Percentiles rank a stretch among this genome's conserved stretches.
These are phyloP conservation scores for Danio jaintianensis DNA, from an alignment of 2,797 vertebrate genomes.

Conservation along the genomic window DNA sequence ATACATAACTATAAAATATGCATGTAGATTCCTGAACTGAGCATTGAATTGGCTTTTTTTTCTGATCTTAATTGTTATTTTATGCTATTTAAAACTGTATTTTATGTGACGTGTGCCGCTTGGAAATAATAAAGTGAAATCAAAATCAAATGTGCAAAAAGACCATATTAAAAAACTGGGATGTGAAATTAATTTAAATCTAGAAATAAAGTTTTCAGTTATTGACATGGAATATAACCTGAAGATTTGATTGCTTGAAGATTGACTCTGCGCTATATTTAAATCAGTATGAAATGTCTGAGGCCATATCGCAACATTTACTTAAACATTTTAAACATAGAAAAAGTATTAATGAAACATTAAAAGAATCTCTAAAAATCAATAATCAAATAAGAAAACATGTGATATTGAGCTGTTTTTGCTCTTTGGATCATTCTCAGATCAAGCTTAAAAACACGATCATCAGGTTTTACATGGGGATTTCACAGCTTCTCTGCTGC, in stretches of 20 bases:
- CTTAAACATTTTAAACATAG: background rate
- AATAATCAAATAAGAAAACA: background rate
- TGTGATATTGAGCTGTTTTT: background rate
- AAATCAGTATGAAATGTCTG: too few relatives aligned
- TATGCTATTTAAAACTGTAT: too few relatives aligned
- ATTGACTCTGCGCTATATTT: too few relatives aligned
- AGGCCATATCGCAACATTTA: too few relatives aligned
- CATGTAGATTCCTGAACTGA: too few relatives aligned
- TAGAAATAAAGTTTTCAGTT: background rate
- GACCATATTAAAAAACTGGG: background rate
- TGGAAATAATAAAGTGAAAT: too few relatives aligned
- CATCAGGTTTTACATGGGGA: conserved; percentile 1
- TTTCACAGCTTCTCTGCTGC: background rate
- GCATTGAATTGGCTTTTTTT: too few relatives aligned
- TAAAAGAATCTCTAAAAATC: background rate
- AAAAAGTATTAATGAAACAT: background rate
- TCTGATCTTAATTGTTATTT: too few relatives aligned
- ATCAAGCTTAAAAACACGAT: conserved; percentile 17
- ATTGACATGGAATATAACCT: background rate
- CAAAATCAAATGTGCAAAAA: background rate
- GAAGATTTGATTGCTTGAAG: too few relatives aligned
- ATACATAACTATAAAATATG: too few relatives aligned
- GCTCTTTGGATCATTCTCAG: background rate
- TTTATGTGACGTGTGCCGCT: too few relatives aligned
- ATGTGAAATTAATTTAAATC: background rate